phyloP scores from a whole-genome alignment of 1,140 invertebrate genomes.

The Procambarus clarkii region DNA sequence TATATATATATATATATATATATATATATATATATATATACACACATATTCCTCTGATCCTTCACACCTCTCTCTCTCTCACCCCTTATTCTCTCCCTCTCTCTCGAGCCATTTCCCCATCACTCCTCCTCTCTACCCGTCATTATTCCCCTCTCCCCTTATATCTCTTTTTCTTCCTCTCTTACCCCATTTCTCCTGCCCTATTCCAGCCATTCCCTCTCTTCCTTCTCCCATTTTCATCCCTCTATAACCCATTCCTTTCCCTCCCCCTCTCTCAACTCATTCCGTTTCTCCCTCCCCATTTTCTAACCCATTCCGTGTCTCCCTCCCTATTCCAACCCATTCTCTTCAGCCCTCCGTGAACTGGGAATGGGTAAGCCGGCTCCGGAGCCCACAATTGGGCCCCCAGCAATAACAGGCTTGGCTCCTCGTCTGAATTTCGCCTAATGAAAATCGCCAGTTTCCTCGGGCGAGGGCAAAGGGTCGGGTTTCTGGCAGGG shows the following conservation, averaged over 20 bases:
- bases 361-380: neutral
- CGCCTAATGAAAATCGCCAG: conserved; percentile 32
- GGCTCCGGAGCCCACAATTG: neutral
- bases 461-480: neutral
- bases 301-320: too few relatives aligned
- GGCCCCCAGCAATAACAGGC: neutral
- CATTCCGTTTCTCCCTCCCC: conserved; percentile 19
- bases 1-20: too few relatives aligned
- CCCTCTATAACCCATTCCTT: neutral
- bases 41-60: too few relatives aligned
- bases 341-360: neutral
- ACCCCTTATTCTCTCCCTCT: neutral
- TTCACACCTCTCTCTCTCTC: too few relatives aligned
- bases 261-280: neutral
- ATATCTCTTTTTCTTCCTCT: too few relatives aligned
- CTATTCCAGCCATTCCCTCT: neutral
- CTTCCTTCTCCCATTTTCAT: neutral
- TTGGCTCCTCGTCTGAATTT: conserved; percentile 4
- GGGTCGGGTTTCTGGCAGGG: conserved; percentile 11
- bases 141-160: neutral
- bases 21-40: too few relatives aligned
- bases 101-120: neutral
- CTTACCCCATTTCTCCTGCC: neutral
- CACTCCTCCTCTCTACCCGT: neutral
- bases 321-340: neutral